Base-by-base conservation (phyloP, 2,113 vertebrate species). In the Hiodon alosoides region DNA sequence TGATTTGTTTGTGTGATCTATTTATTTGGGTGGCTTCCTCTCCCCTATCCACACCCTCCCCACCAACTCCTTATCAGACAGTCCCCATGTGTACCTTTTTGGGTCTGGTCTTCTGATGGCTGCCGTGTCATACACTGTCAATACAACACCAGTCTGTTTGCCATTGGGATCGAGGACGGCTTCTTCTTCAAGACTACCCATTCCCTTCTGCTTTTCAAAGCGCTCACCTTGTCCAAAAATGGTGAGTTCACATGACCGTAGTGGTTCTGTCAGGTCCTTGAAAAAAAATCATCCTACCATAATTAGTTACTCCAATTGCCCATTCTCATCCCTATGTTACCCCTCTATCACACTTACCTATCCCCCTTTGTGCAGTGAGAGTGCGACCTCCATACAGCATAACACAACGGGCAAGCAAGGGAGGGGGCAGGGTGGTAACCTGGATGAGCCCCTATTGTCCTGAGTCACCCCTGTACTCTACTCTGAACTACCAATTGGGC, bases 161-260 rank as follows among this genome's bases (percentile, higher is more conserved):
- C 58, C 55, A 71, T 79, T 80, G 69, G 54, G 52, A 2, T 14
- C 76, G 89, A 0, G 0, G 91, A 82, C 75, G 76, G 4, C 31
- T 93, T 86, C 79, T 4, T 69, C 90, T 93, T 80, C 76, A 86
- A 31, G 80, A 68, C 17, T 3, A 69, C 69, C 0, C 73, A 79
- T 17, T 75, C 61, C 2, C 55, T 54, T 1, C 48, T 61, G 48
- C 50, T 79, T 31, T 79, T 67, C 65, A 71, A 6, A 61, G 55
- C 47, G 10, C n/a, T 79, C 61, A 55, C 17, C 52, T 70, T 76
- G 53, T 55, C 66, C 16, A 10, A 62, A 54, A 74, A 76, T 5
- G 70, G 70, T 75, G 59, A 66, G 64, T 59, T 31, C 7, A 2
- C 14, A 4, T 64, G 16, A 7, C 16, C 14, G 17, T 31, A 31